phyloP scores from a whole-genome alignment of 2,888 invertebrate genomes.

The Amphipoea oculea region DNA sequence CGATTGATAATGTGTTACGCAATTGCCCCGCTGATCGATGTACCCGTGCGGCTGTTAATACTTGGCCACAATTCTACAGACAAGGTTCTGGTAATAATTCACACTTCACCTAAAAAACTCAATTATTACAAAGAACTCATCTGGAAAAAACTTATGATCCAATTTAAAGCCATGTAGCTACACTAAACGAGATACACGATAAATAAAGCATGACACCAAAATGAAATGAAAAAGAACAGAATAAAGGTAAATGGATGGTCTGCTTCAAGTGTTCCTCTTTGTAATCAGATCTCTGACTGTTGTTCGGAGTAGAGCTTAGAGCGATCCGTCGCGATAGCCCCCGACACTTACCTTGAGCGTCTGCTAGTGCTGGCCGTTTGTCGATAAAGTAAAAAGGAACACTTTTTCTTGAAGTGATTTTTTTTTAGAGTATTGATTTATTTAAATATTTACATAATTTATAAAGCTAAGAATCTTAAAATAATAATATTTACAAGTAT shows the following conservation, averaged over 20 bases:
- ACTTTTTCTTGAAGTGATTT: not conserved
- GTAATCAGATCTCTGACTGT: slow-evolving; percentile 82
- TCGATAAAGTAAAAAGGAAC: slow-evolving; percentile 32
- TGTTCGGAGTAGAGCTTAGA: slow-evolving; percentile 80
- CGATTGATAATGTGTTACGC: too few species aligned
- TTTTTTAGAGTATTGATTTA: too few species aligned
- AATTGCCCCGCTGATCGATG: too few species aligned
- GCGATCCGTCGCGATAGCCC: slow-evolving; percentile 82
- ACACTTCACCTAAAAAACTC: not conserved
- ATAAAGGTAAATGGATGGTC: slow-evolving; percentile 47
- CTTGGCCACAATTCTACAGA: too few species aligned
- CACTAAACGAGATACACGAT: not conserved
- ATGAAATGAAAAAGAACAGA: slow-evolving; percentile 40
- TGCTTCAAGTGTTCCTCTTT: slow-evolving; percentile 65
- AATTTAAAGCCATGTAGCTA: not conserved
- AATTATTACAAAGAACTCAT: not conserved
- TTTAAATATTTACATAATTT: too few species aligned
- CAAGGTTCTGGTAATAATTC: not conserved
- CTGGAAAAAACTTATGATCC: slow-evolving; percentile 1
- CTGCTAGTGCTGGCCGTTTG: slow-evolving; percentile 46
- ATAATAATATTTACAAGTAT: too few species aligned
- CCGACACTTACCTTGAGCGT: slow-evolving; percentile 77
- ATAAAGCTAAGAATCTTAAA: too few species aligned
- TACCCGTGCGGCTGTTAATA: too few species aligned
- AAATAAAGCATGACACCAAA: slow-evolving; percentile 25